Conservation (phyloP, 2,888 invertebrate genomes). For the Beris morrisii region DNA sequence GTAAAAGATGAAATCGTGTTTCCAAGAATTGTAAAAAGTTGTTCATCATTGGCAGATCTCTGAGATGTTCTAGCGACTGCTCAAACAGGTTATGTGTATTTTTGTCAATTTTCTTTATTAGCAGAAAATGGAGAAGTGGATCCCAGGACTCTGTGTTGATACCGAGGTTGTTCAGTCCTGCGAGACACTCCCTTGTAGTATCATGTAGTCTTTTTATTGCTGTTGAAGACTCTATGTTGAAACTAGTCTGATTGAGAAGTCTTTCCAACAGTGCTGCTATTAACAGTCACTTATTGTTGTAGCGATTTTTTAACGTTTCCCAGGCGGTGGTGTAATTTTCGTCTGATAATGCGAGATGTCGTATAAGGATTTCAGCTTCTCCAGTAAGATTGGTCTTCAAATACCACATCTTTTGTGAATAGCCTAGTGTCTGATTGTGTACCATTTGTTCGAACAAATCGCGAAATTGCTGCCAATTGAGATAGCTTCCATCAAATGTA, state of each 20-base stretch:
- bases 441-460: conserved; percentile 6
- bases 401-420: not conserved
- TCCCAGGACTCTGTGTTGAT: not conserved
- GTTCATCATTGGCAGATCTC: no score
- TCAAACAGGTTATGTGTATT: not conserved
- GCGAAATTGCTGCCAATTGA: not conserved
- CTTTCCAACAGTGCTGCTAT: not conserved
- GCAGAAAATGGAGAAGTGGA: not conserved
- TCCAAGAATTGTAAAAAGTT: no score
- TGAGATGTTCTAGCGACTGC: no score
- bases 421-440: not conserved
- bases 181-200: not conserved
- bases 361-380: not conserved
- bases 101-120: conserved; percentile 4
- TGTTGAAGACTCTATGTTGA: not conserved
- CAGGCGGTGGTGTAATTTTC: not conserved
- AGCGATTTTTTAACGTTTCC: no score
- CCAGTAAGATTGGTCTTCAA: not conserved
- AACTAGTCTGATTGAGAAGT: not conserved
- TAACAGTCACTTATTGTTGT: no score
- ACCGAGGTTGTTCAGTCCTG: not conserved
- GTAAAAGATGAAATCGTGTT: no score
- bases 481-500: conserved; percentile 1
- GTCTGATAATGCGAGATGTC: not conserved
- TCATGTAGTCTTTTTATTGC: not conserved